Percentiles rank a stretch among this genome's conserved stretches.
These are phyloP conservation scores for Bombus sylvicola DNA, from an alignment of 1,140 invertebrate genomes.

Conservation along the genomic window DNA sequence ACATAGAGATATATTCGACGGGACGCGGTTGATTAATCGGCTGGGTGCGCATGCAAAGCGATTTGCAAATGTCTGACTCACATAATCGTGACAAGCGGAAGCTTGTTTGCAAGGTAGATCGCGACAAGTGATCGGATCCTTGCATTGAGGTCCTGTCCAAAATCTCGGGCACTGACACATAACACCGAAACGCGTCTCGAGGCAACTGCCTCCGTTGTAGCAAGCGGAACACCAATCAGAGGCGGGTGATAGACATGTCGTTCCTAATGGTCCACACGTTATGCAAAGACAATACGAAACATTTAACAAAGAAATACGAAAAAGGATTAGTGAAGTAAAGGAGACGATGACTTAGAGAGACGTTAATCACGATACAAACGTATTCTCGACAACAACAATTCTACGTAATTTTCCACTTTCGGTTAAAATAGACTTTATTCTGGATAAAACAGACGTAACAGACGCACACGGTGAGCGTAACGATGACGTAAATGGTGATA, in stretches of 20 bases:
- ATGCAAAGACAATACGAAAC: not conserved
- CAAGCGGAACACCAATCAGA: constrained; percentile 81
- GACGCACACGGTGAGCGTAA: no score
- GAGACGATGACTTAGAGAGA: not conserved
- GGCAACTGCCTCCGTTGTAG: constrained; percentile 85
- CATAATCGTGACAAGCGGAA: constrained; percentile 84
- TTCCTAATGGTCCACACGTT: constrained; percentile 55
- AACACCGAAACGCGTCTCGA: constrained; percentile 83
- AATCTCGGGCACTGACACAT: constrained; percentile 84
- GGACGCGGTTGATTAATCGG: constrained; percentile 38
- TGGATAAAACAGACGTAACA: no score
- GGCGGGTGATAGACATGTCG: constrained; percentile 64
- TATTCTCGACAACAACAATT: no score
- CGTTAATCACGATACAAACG: not conserved
- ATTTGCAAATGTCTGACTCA: constrained; percentile 80
- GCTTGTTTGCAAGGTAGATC: constrained; percentile 85
- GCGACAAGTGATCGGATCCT: constrained; percentile 81
- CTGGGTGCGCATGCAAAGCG: constrained; percentile 35
- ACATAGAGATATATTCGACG: constrained; percentile 35
- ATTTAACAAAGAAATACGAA: not conserved
- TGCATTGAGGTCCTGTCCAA: constrained; percentile 84
- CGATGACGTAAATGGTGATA: no score
- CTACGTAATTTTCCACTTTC: no score
- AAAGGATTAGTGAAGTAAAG: not conserved
- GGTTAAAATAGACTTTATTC: no score